Percentiles rank a stretch among this genome's conserved stretches.
Evolutionary conservation across 2,888 invertebrate species (phyloP).

Genomic region (Sinohyriopsis cumingii): DNA sequence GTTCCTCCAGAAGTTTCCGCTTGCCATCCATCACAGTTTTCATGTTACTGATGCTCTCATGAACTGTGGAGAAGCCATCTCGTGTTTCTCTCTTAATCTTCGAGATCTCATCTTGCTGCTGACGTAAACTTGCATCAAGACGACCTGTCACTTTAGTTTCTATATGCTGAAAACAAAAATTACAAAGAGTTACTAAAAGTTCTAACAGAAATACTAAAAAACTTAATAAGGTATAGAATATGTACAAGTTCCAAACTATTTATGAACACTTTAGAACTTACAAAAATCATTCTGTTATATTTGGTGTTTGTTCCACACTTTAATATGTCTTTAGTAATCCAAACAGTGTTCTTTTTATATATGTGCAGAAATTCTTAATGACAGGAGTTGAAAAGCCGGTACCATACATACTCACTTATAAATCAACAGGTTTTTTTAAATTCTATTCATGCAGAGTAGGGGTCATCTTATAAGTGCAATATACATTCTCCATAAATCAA

Average conservation of each 20-base stretch:
- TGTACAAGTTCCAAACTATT: too few species aligned
- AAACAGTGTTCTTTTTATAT: too few species aligned
- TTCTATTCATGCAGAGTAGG: too few species aligned
- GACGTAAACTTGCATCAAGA: conserved; percentile 47
- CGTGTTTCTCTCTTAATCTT: conserved; percentile 66
- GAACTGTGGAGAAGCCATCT: conserved; percentile 69
- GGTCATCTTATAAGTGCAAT: too few species aligned
- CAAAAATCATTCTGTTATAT: too few species aligned
- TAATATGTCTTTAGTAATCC: too few species aligned
- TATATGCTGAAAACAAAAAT: conserved; percentile 39
- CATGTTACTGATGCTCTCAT: conserved; percentile 70
- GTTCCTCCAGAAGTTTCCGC: conserved; percentile 68
- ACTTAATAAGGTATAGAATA: neutral
- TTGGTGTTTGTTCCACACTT: too few species aligned
- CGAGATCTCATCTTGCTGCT: conserved; percentile 60
- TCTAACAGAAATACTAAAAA: neutral
- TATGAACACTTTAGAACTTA: too few species aligned
- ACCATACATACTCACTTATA: too few species aligned
- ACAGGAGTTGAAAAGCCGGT: too few species aligned
- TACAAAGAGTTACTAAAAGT: neutral
- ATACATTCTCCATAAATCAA: neutral
- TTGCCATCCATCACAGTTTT: conserved; percentile 70
- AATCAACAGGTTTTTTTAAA: too few species aligned
- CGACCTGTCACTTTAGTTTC: conserved; percentile 51
- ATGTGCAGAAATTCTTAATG: too few species aligned